phyloP scores from a whole-genome alignment of 2,888 invertebrate species.

The Galerucella pusilla region DNA sequence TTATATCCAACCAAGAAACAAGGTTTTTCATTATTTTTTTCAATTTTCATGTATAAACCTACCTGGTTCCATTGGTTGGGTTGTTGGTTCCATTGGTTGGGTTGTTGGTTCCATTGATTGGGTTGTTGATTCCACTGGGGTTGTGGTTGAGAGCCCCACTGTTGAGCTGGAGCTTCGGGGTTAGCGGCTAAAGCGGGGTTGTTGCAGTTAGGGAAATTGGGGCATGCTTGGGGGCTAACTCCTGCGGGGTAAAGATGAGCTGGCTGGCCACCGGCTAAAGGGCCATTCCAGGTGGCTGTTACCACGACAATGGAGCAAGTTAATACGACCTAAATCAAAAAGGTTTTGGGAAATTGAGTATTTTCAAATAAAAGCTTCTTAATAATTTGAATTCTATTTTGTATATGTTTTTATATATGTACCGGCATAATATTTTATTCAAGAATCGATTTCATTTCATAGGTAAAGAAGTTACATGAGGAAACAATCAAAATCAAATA shows the following conservation, averaged over 20 bases:
- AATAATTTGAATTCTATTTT: too few species aligned
- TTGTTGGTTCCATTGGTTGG: conserved; percentile 5
- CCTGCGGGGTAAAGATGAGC: conserved; percentile 62
- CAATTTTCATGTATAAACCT: not conserved
- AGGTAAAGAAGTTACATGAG: too few species aligned
- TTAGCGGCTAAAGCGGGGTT: conserved; percentile 63
- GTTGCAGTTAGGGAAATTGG: conserved; percentile 63
- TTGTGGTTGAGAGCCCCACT: conserved; percentile 43
- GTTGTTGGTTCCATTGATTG: not conserved
- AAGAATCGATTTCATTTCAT: too few species aligned
- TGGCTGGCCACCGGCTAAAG: conserved; percentile 63
- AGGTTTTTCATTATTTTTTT: not conserved
- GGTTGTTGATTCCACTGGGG: conserved; percentile 41
- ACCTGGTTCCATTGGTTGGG: conserved; percentile 37
- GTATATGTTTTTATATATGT: too few species aligned
- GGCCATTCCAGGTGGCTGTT: conserved; percentile 61
- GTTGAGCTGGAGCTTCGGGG: conserved; percentile 54
- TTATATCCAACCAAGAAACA: too few species aligned
- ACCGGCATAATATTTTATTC: too few species aligned
- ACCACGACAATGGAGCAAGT: conserved; percentile 59
- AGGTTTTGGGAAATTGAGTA: too few species aligned
- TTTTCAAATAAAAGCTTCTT: too few species aligned
- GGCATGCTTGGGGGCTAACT: conserved; percentile 63
- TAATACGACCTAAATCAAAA: conserved; percentile 57
- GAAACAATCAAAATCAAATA: too few species aligned